A percentile compares a stretch with the other conserved stretches of the same genome.
These are phyloP conservation scores for Tipula lateralis DNA, from an alignment of 2,888 invertebrate genomes.

Conservation along the genomic window DNA sequence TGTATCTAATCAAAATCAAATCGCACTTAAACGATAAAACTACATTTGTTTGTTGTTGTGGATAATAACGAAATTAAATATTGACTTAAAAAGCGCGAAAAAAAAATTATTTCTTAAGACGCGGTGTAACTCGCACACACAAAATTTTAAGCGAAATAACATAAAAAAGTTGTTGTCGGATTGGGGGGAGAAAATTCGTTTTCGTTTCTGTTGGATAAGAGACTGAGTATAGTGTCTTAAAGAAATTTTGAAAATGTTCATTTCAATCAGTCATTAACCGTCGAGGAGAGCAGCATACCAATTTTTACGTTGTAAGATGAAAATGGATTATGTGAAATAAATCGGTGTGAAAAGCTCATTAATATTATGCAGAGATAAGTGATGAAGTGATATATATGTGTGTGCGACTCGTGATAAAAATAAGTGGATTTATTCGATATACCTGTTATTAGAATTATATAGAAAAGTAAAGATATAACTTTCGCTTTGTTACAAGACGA, in stretches of 20 bases:
- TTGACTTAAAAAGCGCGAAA: background rate
- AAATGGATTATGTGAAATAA: background rate
- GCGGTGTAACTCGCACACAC: background rate
- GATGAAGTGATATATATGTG: background rate
- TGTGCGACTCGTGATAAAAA: background rate
- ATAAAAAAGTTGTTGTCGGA: background rate
- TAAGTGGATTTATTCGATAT: background rate
- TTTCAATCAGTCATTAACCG: background rate
- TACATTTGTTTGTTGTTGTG: background rate
- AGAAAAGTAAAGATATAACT: background rate
- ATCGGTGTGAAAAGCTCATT: background rate
- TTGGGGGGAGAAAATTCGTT: background rate
- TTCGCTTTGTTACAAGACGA: background rate
- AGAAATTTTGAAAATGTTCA: background rate
- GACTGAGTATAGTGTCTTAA: background rate
- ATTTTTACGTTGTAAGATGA: background rate
- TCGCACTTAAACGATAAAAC: background rate
- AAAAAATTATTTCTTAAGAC: background rate
- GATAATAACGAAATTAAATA: background rate
- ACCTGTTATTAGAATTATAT: background rate
- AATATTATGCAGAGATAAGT: background rate
- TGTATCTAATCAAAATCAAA: background rate
- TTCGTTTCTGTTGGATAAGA: background rate
- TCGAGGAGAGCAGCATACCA: background rate
- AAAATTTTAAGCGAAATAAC: background rate